Conservation (phyloP, 2,888 invertebrate genomes). For the Pollenia amentaria region DNA sequence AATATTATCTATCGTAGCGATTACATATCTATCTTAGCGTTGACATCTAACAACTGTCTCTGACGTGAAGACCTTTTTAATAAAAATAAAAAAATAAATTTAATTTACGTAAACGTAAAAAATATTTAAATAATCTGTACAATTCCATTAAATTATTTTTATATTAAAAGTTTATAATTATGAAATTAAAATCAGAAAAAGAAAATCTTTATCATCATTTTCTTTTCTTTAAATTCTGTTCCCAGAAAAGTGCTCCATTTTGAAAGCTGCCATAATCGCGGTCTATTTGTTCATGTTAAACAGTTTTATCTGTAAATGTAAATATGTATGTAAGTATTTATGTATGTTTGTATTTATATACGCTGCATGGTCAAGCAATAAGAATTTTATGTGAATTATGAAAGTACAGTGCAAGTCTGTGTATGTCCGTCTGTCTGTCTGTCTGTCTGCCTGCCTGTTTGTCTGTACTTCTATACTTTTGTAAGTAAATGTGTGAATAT, state of each 20-base stretch:
- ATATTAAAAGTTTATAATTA: not conserved
- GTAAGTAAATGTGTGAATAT: not conserved
- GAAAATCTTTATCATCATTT: not conserved
- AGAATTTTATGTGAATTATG: slow-evolving; percentile 66
- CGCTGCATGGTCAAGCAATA: slow-evolving; percentile 54
- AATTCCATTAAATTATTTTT: not conserved
- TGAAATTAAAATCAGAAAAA: not conserved
- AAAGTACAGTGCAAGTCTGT: slow-evolving; percentile 17
- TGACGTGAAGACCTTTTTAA: no score
- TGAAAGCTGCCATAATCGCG: not conserved
- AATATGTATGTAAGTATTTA: not conserved
- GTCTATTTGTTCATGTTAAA: slow-evolving; percentile 4
- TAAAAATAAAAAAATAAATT: no score
- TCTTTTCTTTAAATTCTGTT: not conserved
- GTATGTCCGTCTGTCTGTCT: not conserved
- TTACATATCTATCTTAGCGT: no score
- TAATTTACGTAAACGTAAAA: no score
- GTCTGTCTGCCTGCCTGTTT: not conserved
- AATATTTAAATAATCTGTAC: no score
- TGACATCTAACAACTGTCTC: no score
- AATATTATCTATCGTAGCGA: no score
- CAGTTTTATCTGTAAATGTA: not conserved
- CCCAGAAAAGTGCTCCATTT: not conserved
- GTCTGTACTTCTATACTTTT: not conserved
- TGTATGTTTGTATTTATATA: not conserved